These are phyloP conservation scores for Andrena bucephala DNA, from an alignment of 2,888 invertebrate genomes.

Conservation along the genomic window DNA sequence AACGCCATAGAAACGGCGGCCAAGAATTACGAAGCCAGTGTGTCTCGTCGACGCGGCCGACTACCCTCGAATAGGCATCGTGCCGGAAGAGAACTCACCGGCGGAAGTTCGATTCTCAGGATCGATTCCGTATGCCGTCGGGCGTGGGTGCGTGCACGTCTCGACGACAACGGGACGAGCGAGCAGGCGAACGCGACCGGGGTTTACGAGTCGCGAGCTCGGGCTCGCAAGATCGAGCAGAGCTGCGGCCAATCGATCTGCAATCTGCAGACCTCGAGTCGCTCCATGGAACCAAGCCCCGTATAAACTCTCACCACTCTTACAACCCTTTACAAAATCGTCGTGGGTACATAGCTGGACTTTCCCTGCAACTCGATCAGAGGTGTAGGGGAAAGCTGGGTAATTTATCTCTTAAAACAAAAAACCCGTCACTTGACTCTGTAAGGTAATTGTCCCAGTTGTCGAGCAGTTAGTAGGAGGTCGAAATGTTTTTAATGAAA, in stretches of 20 bases:
- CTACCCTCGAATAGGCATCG: constrained; percentile 66
- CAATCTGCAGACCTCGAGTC: neutral
- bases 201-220: constrained; percentile 40
- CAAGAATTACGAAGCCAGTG: constrained; percentile 58
- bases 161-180: constrained; percentile 52
- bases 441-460: too few species aligned
- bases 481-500: too few species aligned
- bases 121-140: constrained; percentile 81
- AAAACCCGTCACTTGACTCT: too few species aligned
- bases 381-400: too few species aligned
- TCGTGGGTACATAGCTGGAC: too few species aligned
- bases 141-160: constrained; percentile 74
- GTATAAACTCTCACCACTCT: too few species aligned
- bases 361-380: too few species aligned
- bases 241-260: neutral
- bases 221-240: neutral
- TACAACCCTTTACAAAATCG: too few species aligned
- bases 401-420: too few species aligned
- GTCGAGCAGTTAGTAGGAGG: too few species aligned
- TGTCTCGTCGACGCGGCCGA: constrained; percentile 64
- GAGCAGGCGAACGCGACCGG: constrained; percentile 62
- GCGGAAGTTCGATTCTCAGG: constrained; percentile 82
- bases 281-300: neutral
- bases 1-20: constrained; percentile 47
- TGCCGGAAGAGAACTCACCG: constrained; percentile 75